Conservation (phyloP, 2,888 invertebrate genomes). For the Desoria tigrina region DNA sequence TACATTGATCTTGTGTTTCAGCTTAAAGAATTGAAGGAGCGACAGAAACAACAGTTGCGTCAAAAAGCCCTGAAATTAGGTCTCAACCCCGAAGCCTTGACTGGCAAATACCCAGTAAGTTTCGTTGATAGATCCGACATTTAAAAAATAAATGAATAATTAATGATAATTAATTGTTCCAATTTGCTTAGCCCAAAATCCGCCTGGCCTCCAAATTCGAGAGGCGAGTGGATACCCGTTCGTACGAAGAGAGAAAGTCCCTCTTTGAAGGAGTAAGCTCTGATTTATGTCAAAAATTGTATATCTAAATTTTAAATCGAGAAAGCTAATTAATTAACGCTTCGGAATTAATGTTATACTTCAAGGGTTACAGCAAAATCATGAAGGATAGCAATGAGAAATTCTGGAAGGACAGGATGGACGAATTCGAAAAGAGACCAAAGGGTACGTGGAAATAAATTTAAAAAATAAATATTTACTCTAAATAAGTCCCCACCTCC, state of each 20-base stretch:
- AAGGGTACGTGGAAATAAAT: constrained; percentile 71
- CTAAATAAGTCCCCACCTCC: no score
- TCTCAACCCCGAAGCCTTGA: constrained; percentile 92
- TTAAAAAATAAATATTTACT: background rate
- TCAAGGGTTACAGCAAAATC: constrained; percentile 78
- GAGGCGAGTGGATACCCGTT: constrained; percentile 94
- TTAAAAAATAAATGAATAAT: background rate
- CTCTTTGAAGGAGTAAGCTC: constrained; percentile 89
- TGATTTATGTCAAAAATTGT: background rate
- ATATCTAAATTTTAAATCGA: constrained; percentile 6
- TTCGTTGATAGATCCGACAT: constrained; percentile 50
- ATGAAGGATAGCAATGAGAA: constrained; percentile 79
- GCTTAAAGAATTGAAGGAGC: constrained; percentile 92
- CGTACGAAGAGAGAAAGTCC: constrained; percentile 93
- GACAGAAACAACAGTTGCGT: constrained; percentile 97
- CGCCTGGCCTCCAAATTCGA: constrained; percentile 98
- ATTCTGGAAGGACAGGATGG: constrained; percentile 80
- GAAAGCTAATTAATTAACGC: background rate
- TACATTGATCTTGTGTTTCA: background rate
- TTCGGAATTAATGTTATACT: background rate
- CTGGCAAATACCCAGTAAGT: constrained; percentile 93
- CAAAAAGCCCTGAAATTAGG: constrained; percentile 96
- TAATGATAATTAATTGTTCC: constrained; percentile 3
- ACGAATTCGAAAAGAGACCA: constrained; percentile 82
- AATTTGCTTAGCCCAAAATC: constrained; percentile 80